A percentile compares a stretch with the other conserved stretches of the same genome.
phyloP scores from a whole-genome alignment of 2,888 invertebrate species.

The Yponomeuta malinellus region DNA sequence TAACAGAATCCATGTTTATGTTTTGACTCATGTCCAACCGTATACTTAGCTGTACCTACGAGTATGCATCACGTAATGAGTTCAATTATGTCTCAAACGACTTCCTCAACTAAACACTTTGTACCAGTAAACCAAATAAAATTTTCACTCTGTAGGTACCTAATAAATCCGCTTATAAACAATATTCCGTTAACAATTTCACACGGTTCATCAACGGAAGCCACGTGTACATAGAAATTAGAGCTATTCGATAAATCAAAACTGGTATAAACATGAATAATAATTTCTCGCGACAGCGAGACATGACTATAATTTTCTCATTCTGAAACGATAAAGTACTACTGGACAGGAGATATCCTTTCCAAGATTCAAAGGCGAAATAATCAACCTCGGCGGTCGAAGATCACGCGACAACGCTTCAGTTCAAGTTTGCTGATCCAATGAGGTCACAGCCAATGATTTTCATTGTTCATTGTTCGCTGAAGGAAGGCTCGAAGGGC shows the following conservation, averaged over 20 bases:
- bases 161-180: background rate
- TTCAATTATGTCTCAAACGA: background rate
- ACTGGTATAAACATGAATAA: background rate
- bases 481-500: conserved; percentile 55
- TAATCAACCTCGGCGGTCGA: background rate
- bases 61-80: background rate
- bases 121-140: background rate
- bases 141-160: background rate
- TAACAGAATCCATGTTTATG: background rate
- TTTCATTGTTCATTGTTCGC: conserved; percentile 63
- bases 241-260: background rate
- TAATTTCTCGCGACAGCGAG: background rate
- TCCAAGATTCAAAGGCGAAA: background rate
- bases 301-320: conserved; percentile 1
- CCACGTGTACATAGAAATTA: background rate
- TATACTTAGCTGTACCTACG: background rate
- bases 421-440: conserved; percentile 47
- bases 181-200: background rate
- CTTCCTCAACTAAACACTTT: background rate
- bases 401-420: background rate
- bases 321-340: background rate
- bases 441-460: conserved; percentile 55
- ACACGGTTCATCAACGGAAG: background rate
- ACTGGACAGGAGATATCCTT: background rate
- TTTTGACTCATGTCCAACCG: background rate